A percentile compares a stretch with the other conserved stretches of the same genome.
Evolutionary conservation across 2,113 vertebrate genomes (phyloP).

Genomic region (Thamnaconus septentrionalis): DNA sequence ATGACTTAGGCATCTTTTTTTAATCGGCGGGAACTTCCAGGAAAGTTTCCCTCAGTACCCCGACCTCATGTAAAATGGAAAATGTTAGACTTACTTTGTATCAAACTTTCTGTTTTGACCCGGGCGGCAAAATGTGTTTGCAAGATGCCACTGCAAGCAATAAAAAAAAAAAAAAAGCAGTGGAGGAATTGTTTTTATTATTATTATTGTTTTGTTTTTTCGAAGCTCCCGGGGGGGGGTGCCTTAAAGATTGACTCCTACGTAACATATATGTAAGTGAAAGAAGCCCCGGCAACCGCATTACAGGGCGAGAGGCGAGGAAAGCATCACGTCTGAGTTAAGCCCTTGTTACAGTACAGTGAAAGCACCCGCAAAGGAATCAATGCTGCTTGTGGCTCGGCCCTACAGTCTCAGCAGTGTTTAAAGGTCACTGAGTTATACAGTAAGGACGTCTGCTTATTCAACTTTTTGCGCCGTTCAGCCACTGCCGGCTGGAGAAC

Average conservation of each 20-base stretch:
- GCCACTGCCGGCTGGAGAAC: too few species aligned
- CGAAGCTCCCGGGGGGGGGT: too few species aligned
- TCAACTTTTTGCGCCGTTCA: background rate
- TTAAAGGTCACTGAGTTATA: conserved; percentile 10
- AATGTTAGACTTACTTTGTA: too few species aligned
- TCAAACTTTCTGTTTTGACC: background rate
- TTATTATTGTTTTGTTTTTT: too few species aligned
- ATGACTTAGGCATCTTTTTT: conserved; percentile 37
- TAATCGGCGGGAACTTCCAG: conserved; percentile 25
- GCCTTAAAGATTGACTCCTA: too few species aligned
- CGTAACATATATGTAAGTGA: too few species aligned
- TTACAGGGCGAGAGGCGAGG: conserved; percentile 6
- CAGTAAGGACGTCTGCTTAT: conserved; percentile 1
- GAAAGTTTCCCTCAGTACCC: conserved; percentile 16
- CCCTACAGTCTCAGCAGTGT: conserved; percentile 11
- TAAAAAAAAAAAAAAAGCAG: background rate
- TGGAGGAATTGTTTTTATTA: too few species aligned
- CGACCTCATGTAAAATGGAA: too few species aligned
- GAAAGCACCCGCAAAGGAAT: conserved; percentile 24
- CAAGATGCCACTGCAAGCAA: conserved; percentile 1
- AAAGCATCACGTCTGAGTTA: conserved; percentile 18
- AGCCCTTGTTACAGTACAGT: conserved; percentile 37
- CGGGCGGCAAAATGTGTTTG: conserved; percentile 5
- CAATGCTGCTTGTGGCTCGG: conserved; percentile 41
- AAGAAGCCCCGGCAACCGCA: background rate